Conservation (phyloP, 2,797 vertebrate genomes). For the Coracias cyanogaster region DNA sequence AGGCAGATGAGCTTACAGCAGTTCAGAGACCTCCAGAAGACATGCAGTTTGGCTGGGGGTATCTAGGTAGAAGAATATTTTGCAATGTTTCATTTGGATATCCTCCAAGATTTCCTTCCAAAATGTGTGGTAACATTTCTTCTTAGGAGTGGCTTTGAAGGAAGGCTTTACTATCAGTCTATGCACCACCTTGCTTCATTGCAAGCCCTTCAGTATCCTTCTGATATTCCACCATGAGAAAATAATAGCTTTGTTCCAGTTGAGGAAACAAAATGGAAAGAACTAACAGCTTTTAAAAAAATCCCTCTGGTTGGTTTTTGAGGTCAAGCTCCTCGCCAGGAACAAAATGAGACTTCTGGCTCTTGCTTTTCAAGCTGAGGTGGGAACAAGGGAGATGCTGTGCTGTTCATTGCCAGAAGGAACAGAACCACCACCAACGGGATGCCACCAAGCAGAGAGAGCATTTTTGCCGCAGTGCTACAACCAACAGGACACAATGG, state of each 20-base stretch:
- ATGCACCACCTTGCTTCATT: not conserved
- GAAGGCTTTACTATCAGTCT: not conserved
- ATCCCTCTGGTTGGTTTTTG: not conserved
- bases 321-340: not conserved
- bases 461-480: not conserved
- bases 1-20: slow-evolving; percentile 3
- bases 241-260: not conserved
- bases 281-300: not conserved
- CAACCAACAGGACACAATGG: slow-evolving; percentile 50
- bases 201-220: not conserved
- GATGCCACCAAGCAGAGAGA: slow-evolving; percentile 13
- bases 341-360: not conserved
- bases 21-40: slow-evolving; percentile 12
- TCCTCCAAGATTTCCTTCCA: slow-evolving; percentile 22
- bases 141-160: not conserved
- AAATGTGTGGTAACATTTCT: not conserved
- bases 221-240: not conserved
- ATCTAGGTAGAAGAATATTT: slow-evolving; percentile 36
- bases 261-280: slow-evolving; percentile 33
- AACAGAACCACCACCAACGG: not conserved
- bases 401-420: slow-evolving; percentile 22
- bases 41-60: not conserved
- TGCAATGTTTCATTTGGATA: slow-evolving; percentile 30
- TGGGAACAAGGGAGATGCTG: not conserved
- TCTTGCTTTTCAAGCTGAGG: not conserved